phyloP scores from a whole-genome alignment of 2,797 vertebrate genomes.

The Denticeps clupeoides region DNA sequence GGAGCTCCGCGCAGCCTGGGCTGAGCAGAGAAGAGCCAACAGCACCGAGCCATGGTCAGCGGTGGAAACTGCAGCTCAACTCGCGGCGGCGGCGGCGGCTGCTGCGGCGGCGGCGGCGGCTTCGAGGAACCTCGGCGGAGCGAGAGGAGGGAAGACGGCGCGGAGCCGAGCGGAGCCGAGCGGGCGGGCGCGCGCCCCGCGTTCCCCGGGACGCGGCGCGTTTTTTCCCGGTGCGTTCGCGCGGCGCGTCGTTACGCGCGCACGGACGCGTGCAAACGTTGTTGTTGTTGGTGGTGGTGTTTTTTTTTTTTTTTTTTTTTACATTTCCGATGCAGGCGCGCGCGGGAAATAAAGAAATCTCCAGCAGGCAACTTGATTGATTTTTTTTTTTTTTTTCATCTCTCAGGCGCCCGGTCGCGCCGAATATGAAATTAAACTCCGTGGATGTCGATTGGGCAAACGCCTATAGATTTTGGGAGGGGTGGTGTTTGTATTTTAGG shows the following conservation, averaged over 20 bases:
- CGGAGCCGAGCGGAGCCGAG: too few relatives aligned
- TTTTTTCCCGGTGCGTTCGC: constrained; percentile 15
- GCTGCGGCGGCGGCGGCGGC: constrained; percentile 48
- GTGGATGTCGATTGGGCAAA: too few relatives aligned
- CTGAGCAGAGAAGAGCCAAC: constrained; percentile 82
- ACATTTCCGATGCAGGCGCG: too few relatives aligned
- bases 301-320: background rate
- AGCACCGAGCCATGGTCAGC: constrained; percentile 88
- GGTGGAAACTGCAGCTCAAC: constrained; percentile 51
- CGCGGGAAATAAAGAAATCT: too few relatives aligned
- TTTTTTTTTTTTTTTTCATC: background rate
- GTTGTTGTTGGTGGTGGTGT: too few relatives aligned
- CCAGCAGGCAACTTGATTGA: background rate
- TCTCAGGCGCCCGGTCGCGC: too few relatives aligned
- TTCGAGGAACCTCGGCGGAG: constrained; percentile 32
- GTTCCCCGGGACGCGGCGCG: too few relatives aligned
- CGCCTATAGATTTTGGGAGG: too few relatives aligned
- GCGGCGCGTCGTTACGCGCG: too few relatives aligned
- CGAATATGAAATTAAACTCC: too few relatives aligned
- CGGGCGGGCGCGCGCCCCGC: too few relatives aligned
- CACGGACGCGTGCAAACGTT: too few relatives aligned
- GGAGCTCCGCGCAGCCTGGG: constrained; percentile 98
- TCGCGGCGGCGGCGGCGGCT: constrained; percentile 39
- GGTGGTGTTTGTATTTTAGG: background rate
- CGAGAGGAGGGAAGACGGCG: constrained; percentile 41